phyloP scores from a whole-genome alignment of 2,797 vertebrate genomes.

The Pitangus sulphuratus region DNA sequence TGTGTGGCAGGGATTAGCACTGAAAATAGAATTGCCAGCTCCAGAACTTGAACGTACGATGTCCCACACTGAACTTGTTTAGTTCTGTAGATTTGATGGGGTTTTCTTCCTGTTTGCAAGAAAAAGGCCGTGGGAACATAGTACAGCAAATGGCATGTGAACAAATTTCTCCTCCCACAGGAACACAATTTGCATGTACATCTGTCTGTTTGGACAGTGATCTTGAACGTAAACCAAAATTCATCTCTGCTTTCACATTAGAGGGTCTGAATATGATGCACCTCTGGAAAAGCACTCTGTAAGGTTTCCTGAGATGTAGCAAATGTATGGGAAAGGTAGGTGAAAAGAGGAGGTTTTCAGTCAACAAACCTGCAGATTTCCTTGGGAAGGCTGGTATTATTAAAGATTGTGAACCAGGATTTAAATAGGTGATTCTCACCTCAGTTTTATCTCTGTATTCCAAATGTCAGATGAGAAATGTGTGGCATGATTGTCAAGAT shows the following conservation, averaged over 20 bases:
- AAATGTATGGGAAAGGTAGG: not conserved
- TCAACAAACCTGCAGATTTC: not conserved
- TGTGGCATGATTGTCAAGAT: not conserved
- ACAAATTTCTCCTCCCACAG: not conserved
- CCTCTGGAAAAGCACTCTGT: not conserved
- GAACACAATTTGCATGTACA: not conserved
- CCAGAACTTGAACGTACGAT: not conserved
- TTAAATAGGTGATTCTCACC: not conserved
- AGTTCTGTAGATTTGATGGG: not conserved
- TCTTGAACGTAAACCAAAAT: not conserved
- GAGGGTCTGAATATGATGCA: not conserved
- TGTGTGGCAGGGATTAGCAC: rapidly evolving
- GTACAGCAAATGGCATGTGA: not conserved
- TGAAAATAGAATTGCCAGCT: not conserved
- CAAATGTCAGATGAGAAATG: not conserved
- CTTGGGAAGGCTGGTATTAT: not conserved
- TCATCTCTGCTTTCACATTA: not conserved
- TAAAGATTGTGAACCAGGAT: not conserved
- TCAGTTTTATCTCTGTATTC: not conserved
- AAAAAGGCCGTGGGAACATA: not conserved
- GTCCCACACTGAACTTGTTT: not conserved
- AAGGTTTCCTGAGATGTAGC: not conserved
- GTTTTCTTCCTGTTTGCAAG: not conserved
- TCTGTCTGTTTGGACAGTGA: not conserved
- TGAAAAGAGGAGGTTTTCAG: not conserved